Evolutionary conservation across 2,797 vertebrate species (phyloP), one percentile per base, ranked within the genome.

Genomic region (Psittacula echo): DNA sequence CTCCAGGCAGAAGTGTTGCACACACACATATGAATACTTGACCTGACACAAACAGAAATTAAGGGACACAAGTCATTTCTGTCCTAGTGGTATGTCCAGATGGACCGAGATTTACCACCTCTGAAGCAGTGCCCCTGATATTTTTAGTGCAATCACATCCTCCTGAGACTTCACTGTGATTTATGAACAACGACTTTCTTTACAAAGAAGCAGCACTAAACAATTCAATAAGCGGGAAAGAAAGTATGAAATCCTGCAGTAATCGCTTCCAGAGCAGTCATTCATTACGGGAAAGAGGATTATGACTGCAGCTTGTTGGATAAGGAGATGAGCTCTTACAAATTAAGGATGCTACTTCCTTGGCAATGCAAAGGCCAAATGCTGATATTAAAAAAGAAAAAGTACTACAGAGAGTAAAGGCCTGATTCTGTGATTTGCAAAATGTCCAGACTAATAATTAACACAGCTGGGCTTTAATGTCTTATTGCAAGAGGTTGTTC

Each of bases 281-380:
- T 72, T 97, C 61, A 77, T 91, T 89, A 93, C 3, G 20, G 84
- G 60, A 93, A 93, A 96, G 96, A 95, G 80, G 96, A 96, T 96
- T 96, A 96, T 0, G 24, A 58, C 78, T 89, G 60, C 77, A 85
- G 92, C 90, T 93, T 84, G 81, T 51, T 56, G 87, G 93, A 91
- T 94, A 95, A 96, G 58, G 72, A 95, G 93, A 96, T 94, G 89
- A 96, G 85, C 94, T 87, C 95, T 75, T 61, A 72, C 71, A 94
- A 94, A 96, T 93, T 76, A 92, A 95, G 60, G 85, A 82, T 41
- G 80, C 66, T 83, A 85, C 83, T 80, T 95, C 86, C 67, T 73
- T 44, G 37, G 83, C 62, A 86, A 91, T 58, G 32, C 5, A 7
- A 87, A 56, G 64, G 64, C 77, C 96, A 87, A 93, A 92, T n/a